Conservation (phyloP, 2,113 vertebrate genomes). For the Amblyornis subalaris region DNA sequence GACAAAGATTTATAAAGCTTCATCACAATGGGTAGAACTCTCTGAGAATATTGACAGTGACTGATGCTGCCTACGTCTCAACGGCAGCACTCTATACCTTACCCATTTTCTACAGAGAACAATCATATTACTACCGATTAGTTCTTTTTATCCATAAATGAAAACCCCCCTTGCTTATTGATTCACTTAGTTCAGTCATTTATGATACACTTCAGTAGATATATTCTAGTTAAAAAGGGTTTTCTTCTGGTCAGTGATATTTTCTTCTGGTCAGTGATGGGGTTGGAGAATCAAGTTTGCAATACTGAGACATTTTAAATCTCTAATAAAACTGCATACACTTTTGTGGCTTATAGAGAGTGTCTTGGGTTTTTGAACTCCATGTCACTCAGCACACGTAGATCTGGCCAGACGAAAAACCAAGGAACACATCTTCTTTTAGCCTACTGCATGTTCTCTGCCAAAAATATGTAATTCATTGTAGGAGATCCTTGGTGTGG, state of each 20-base stretch:
- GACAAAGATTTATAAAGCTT: constrained; percentile 70
- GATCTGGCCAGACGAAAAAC: neutral
- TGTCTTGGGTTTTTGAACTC: neutral
- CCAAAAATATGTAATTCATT: neutral
- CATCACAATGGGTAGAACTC: constrained; percentile 44
- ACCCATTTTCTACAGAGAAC: constrained; percentile 40
- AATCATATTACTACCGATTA: constrained; percentile 50
- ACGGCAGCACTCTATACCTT: constrained; percentile 58
- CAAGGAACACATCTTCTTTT: neutral
- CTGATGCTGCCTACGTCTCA: constrained; percentile 40
- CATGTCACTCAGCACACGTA: neutral
- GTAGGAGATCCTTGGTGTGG: neutral
- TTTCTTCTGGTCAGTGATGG: constrained; percentile 10
- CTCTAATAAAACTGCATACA: neutral
- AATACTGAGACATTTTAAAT: neutral
- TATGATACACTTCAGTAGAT: constrained; percentile 43
- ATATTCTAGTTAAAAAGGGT: constrained; percentile 10
- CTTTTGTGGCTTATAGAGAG: neutral
- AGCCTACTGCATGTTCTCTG: neutral
- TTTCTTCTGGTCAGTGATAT: neutral
- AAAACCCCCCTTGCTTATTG: constrained; percentile 23
- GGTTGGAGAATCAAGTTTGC: neutral
- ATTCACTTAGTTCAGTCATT: constrained; percentile 45
- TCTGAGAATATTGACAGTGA: constrained; percentile 64
- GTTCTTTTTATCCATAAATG: constrained; percentile 40